Conservation (phyloP, 1,140 invertebrate species). For the Carposina sasakii region DNA sequence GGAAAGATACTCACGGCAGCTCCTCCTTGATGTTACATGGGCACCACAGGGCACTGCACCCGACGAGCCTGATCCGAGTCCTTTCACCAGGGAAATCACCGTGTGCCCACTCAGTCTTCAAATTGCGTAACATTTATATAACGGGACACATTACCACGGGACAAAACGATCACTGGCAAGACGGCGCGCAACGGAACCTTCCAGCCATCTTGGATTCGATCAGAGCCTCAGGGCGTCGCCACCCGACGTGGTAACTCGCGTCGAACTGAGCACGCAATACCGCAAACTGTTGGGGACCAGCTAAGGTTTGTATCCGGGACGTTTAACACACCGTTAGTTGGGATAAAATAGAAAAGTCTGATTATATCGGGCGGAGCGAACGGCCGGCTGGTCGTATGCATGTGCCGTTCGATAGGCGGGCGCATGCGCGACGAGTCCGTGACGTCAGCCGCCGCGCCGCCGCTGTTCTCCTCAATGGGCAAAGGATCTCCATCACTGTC, state of each 20-base stretch:
- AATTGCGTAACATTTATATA: constrained; percentile 69
- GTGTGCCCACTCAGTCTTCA: constrained; percentile 43
- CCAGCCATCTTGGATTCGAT: constrained; percentile 57
- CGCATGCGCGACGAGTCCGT: constrained; percentile 61
- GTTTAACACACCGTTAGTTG: constrained; percentile 1
- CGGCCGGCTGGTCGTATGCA: constrained; percentile 59
- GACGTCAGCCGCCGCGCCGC: constrained; percentile 46
- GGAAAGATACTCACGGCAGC: constrained; percentile 43
- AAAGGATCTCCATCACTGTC: constrained; percentile 30
- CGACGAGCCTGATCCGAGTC: constrained; percentile 1
- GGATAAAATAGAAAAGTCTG: constrained; percentile 68
- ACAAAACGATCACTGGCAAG: not conserved
- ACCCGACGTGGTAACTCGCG: constrained; percentile 15
- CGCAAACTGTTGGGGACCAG: constrained; percentile 35
- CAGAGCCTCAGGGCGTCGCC: constrained; percentile 20
- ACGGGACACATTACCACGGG: constrained; percentile 49
- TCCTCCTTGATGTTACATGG: constrained; percentile 47
- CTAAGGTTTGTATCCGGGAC: not conserved
- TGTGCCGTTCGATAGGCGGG: constrained; percentile 65
- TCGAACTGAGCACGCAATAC: constrained; percentile 28
- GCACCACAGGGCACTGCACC: constrained; percentile 45
- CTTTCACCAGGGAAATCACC: constrained; percentile 36
- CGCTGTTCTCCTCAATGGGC: constrained; percentile 25
- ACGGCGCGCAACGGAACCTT: not conserved
- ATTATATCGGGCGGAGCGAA: constrained; percentile 55